phyloP scores from a whole-genome alignment of 2,113 vertebrate genomes.

The Brachirus orientalis region DNA sequence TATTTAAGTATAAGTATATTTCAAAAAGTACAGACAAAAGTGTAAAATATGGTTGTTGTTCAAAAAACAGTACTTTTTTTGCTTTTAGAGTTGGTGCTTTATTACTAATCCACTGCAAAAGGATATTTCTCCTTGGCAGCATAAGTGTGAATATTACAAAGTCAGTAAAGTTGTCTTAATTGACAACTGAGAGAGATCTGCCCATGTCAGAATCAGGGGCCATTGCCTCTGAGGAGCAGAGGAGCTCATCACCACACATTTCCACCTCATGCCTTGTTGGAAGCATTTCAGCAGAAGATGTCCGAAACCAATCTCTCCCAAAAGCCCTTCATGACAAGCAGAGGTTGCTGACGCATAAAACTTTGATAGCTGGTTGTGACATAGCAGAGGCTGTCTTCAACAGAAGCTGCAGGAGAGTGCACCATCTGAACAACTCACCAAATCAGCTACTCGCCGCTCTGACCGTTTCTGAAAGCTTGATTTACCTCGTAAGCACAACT shows the following conservation, averaged over 20 bases:
- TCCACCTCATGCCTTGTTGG: slow-evolving; percentile 30
- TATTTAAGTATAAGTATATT: too few species aligned
- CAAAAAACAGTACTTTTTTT: too few species aligned
- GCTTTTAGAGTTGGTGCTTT: too few species aligned
- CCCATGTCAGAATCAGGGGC: slow-evolving; percentile 10
- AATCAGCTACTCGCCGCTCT: slow-evolving; percentile 37
- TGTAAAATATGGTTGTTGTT: too few species aligned
- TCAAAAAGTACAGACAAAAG: too few species aligned
- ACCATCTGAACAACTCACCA: slow-evolving; percentile 27
- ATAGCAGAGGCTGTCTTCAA: slow-evolving; percentile 29
- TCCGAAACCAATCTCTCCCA: slow-evolving; percentile 53
- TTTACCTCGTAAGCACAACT: slow-evolving; percentile 61
- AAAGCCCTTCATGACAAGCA: slow-evolving; percentile 54
- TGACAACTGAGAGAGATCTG: slow-evolving; percentile 30
- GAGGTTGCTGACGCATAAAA: slow-evolving; percentile 49
- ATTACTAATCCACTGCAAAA: too few species aligned
- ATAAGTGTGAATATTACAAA: too few species aligned
- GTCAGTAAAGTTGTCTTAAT: slow-evolving; percentile 14
- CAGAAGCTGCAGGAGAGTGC: slow-evolving; percentile 24
- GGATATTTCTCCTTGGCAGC: too few species aligned
- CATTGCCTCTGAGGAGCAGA: not conserved
- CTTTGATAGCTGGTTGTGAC: slow-evolving; percentile 58
- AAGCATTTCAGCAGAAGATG: slow-evolving; percentile 46
- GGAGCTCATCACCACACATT: slow-evolving; percentile 6
- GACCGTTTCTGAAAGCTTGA: slow-evolving; percentile 43